Conservation (phyloP, 2,113 vertebrate species). For the Rhinolophus sinicus region DNA sequence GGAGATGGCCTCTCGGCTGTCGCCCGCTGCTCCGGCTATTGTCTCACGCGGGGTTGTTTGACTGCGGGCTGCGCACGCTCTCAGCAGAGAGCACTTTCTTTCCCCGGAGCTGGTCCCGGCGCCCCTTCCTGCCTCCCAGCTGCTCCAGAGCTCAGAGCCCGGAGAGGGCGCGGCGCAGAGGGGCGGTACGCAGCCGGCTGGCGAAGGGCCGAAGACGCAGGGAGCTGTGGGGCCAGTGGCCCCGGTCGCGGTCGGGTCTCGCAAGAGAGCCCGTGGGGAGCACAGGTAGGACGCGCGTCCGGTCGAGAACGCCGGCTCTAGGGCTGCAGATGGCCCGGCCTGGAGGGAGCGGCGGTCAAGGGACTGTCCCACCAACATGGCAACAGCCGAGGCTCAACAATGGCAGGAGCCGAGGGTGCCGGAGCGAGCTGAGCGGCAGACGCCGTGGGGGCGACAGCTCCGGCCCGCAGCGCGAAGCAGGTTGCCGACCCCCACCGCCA, state of each 20-base stretch:
- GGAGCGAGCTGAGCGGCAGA: not conserved
- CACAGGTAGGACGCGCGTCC: slow-evolving; percentile 78
- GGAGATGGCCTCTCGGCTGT: slow-evolving; percentile 78
- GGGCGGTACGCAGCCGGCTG: not conserved
- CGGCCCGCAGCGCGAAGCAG: not conserved
- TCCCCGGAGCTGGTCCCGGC: not conserved
- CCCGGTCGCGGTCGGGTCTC: not conserved
- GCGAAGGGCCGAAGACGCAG: not conserved
- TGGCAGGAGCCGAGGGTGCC: slow-evolving; percentile 14
- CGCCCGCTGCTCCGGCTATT: slow-evolving; percentile 52
- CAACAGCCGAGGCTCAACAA: slow-evolving; percentile 59
- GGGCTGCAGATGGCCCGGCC: not conserved
- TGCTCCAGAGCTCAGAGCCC: not conserved
- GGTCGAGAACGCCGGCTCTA: not conserved
- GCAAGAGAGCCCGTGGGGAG: slow-evolving; percentile 6
- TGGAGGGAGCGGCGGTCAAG: not conserved
- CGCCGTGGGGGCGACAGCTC: not conserved
- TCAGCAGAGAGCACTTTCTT: not conserved
- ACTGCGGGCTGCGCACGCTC: slow-evolving; percentile 65
- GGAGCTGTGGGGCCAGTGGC: not conserved
- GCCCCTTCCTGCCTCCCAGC: not conserved
- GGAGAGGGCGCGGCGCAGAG: not conserved
- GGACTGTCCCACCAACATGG: slow-evolving; percentile 36
- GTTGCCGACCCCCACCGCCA: slow-evolving; percentile 11
- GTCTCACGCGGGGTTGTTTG: slow-evolving; percentile 64